A percentile compares a stretch with the other conserved stretches of the same genome.
Conservation (phyloP, 2,888 invertebrate genomes). For the Caenorhabditis sp. region DNA sequence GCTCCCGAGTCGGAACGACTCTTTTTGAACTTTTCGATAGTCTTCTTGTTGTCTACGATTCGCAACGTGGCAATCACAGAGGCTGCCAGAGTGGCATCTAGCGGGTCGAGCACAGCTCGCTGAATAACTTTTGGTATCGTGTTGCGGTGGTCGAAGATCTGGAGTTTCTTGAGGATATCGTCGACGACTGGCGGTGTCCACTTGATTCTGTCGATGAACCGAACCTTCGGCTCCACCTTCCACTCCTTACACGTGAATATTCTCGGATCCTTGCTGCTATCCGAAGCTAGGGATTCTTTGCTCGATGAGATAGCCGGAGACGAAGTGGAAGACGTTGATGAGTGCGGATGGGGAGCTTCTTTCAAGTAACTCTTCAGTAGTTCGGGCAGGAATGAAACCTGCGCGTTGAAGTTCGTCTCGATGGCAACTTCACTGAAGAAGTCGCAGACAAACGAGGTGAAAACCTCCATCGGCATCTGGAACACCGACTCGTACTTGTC, state of each 20-base stretch:
- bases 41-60: conserved; percentile 55
- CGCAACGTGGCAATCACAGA: conserved; percentile 49
- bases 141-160: conserved; percentile 95
- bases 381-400: conserved; percentile 95
- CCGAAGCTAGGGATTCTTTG: conserved; percentile 35
- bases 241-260: conserved; percentile 95
- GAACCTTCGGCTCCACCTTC: conserved; percentile 92
- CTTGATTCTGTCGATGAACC: conserved; percentile 80
- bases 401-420: conserved; percentile 91
- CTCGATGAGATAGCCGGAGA: conserved; percentile 42
- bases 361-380: conserved; percentile 91
- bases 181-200: conserved; percentile 98
- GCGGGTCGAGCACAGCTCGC: conserved; percentile 96
- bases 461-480: conserved; percentile 40
- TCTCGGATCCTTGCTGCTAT: conserved; percentile 88
- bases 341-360: conserved; percentile 15
- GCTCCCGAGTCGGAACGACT: conserved; percentile 34
- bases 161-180: conserved; percentile 95
- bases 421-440: conserved; percentile 95
- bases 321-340: conserved; percentile 35
- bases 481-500: conserved; percentile 70
- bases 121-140: conserved; percentile 99
- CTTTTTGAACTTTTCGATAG: conserved; percentile 53
- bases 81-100: conserved; percentile 92
- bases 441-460: conserved; percentile 96